These are phyloP conservation scores for Epinephelus fuscoguttatus DNA, from an alignment of 2,113 vertebrate genomes.

Conservation along the genomic window DNA sequence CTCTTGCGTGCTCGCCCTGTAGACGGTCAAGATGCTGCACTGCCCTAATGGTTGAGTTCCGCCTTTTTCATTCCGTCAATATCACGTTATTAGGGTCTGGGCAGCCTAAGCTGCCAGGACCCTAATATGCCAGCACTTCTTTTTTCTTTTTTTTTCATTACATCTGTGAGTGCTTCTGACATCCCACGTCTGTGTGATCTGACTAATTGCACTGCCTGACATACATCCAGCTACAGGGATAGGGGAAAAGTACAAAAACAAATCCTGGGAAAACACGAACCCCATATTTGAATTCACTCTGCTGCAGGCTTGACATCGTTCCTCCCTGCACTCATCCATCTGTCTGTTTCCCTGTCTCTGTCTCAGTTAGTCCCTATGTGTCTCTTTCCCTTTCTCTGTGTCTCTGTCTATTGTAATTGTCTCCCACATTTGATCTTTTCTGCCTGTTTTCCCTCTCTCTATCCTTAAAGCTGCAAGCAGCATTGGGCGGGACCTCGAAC, in stretches of 20 bases:
- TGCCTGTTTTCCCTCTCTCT: conserved; percentile 17
- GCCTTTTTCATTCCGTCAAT: too few species aligned
- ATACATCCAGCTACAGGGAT: conserved; percentile 61
- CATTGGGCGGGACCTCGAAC: too few species aligned
- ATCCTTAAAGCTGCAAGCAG: too few species aligned
- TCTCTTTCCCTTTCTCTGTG: conserved; percentile 8
- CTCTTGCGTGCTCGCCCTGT: too few species aligned
- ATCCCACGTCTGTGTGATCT: conserved; percentile 71
- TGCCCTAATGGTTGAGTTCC: too few species aligned
- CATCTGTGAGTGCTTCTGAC: conserved; percentile 60
- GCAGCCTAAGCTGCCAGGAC: too few species aligned
- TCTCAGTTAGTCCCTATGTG: conserved; percentile 41
- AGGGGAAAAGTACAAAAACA: conserved; percentile 59
- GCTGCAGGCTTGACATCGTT: neutral
- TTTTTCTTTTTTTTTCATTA: conserved; percentile 41
- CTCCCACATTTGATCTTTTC: conserved; percentile 40
- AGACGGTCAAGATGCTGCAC: too few species aligned
- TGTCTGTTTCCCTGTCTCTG: conserved; percentile 22
- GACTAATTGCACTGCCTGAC: conserved; percentile 77
- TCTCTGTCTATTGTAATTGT: conserved; percentile 42
- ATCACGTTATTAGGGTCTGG: too few species aligned
- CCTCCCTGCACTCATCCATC: conserved; percentile 13
- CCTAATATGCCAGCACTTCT: conserved; percentile 71
- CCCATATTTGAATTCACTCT: conserved; percentile 43
- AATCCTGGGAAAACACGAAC: conserved; percentile 41